Evolutionary conservation across 2,113 vertebrate species (phyloP).

Genomic region (Dermatemys mawii): DNA sequence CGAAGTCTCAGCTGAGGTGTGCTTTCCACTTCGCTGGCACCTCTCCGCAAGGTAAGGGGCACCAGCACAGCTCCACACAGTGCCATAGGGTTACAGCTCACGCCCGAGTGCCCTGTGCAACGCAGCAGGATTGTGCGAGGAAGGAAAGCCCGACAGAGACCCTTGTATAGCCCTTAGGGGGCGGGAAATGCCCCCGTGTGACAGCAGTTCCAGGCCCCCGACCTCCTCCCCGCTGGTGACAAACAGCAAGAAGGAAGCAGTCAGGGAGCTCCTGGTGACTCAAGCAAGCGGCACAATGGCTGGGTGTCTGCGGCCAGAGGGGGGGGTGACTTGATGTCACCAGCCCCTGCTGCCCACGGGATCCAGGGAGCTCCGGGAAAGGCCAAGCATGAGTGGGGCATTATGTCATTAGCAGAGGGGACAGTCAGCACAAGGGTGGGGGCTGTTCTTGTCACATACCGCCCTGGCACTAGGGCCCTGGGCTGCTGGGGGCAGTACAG

Average conservation of each 20-base stretch:
- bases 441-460: background rate
- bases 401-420: background rate
- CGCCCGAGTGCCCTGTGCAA: fast-evolving
- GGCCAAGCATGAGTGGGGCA: background rate
- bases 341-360: fast-evolving
- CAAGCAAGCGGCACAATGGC: background rate
- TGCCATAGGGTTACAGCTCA: background rate
- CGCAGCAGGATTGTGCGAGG: background rate
- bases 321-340: background rate
- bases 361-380: background rate
- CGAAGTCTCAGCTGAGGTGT: no score
- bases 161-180: background rate
- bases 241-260: background rate
- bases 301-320: fast-evolving
- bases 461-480: background rate
- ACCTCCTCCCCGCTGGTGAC: background rate
- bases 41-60: background rate
- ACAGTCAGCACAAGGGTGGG: background rate
- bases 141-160: background rate
- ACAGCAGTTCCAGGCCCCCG: background rate
- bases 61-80: background rate
- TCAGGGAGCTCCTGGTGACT: background rate
- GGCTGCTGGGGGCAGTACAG: background rate
- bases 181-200: background rate
- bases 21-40: background rate